Evolutionary conservation across 2,797 vertebrate genomes (phyloP), one percentile per base, ranked within the genome.

Genomic region (Serranus cabrilla): DNA sequence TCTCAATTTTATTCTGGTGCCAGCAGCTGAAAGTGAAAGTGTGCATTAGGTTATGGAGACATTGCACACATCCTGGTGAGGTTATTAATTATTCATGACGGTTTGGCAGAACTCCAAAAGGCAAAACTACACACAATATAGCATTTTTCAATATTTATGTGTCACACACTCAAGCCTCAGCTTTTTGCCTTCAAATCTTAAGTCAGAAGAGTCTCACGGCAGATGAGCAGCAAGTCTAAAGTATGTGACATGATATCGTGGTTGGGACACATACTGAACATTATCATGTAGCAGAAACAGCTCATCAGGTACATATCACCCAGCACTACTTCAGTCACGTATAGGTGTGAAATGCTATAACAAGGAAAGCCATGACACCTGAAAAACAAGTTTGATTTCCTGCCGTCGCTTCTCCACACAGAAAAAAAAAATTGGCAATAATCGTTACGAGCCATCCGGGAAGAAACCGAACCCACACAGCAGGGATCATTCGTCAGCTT

Each of bases 341-440:
- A 21, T 10, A 39, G 0, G n/a, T 39, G 42, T 59, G 8, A 1
- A 31, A 27, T 45, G 17, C 25, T 31, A 5, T 11, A 12, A 39
- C 1, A 20, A 57, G 23, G 27, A 45, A 65, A 65, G 47, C 0
- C 46, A 27, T n/a, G 4, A 74, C 39, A 66, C 12, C 45, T 47
- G 13, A 58, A 27, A 1, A 34, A 13, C n/a, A 65, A 31, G 34
- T 21, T 51, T 2, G 59, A 10, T 11, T 55, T 37, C 34, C 27
- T 55, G 21, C 34, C 43, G 14, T 50, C 45, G 64, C 40, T 16
- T 43, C 73, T 67, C n/a, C 34, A 52, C 59, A 7, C 55, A 42
- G 55, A 78, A 39, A 20, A 55, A n/a, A n/a, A 83, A 77, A 49
- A 23, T 34, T 73, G 81, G 78, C 80, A 70, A 71, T 71, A 85